Percentiles rank a stretch among this genome's conserved stretches.
Evolutionary conservation across 1,140 invertebrate genomes (phyloP).

Genomic region (Trinorchestia longiramus): DNA sequence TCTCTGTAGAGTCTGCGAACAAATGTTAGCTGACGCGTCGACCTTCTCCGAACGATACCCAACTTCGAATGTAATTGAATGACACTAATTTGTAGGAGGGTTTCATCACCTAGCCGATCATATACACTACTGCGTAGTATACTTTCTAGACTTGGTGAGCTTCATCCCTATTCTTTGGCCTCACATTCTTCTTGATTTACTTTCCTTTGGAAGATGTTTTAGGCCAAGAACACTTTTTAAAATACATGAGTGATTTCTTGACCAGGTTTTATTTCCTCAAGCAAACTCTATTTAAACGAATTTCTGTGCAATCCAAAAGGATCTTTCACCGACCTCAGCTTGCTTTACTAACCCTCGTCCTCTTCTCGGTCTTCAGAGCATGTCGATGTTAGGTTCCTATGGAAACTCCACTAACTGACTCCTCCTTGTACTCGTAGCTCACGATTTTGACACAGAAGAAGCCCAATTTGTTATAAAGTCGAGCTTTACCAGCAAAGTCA

Average conservation of each 20-base stretch:
- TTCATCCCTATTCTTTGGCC: not conserved
- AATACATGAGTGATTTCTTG: not conserved
- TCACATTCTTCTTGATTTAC: not conserved
- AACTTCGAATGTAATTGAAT: not conserved
- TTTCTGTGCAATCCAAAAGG: not conserved
- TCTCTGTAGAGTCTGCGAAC: not conserved
- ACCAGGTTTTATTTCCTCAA: not conserved
- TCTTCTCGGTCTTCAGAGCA: not conserved
- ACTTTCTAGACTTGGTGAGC: not conserved
- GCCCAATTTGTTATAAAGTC: not conserved
- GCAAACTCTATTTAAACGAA: not conserved
- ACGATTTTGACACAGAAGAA: not conserved
- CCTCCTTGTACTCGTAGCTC: slow-evolving; percentile 29
- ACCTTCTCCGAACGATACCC: not conserved
- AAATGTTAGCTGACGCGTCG: not conserved
- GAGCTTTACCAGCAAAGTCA: not conserved
- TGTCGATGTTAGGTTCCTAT: not conserved
- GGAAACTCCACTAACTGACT: slow-evolving; percentile 41
- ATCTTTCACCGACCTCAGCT: not conserved
- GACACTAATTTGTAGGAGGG: not conserved
- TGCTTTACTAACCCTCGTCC: not conserved
- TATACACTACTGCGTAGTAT: not conserved
- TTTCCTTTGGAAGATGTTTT: not conserved
- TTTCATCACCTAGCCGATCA: not conserved
- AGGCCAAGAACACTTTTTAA: not conserved